Base-by-base conservation (phyloP, 1,140 invertebrate species). In the Copidosoma floridanum region DNA sequence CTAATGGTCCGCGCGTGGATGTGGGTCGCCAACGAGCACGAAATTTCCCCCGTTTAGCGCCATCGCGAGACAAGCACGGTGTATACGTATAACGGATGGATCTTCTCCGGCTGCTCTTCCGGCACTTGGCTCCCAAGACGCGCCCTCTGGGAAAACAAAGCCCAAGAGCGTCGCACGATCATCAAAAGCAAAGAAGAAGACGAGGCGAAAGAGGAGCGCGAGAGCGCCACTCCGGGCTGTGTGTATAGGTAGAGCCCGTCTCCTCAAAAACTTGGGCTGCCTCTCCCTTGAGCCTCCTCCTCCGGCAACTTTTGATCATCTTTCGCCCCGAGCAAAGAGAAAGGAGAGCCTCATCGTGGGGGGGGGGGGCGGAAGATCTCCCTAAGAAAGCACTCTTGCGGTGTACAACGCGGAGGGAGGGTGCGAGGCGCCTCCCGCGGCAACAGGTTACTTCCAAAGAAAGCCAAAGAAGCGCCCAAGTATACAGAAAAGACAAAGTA, bases 311-410 rank as follows among this genome's bases (percentile, higher is more conserved):
- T n/a, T n/a, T n/a, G n/a, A n/a, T n/a, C n/a, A n/a, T n/a, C n/a
- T n/a, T 1, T 32, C 41, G 50, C 35, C 35, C 40, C 40, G 37
- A 44, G 29, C n/a, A 29, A 40, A 48, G 10, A 47, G 44, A 37
- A 27, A 18, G 10, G 60, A 64, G 50, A 52, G 26, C 50, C 47
- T 59, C 12, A 32, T 32, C 29, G 6, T 32, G 29, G 29, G 6
- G 29, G 29, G 29, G 29, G 6, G 29, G 29, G 6, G 29, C 0
- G 29, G n/a, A 18, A n/a, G n/a, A 56, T 53, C 51, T 48, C 24
- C 23, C 70, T 68, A 76, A 79, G 76, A 77, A 78, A 76, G 70
- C 70, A 71, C 70, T 78, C 73, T 75, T 43, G 40, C 29, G 32
- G 51, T 64, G 53, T n/a, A n/a, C n/a, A n/a, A 61, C 58, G 23